Evolutionary conservation across 2,113 vertebrate species (phyloP).

Genomic region (Melierax canorus): DNA sequence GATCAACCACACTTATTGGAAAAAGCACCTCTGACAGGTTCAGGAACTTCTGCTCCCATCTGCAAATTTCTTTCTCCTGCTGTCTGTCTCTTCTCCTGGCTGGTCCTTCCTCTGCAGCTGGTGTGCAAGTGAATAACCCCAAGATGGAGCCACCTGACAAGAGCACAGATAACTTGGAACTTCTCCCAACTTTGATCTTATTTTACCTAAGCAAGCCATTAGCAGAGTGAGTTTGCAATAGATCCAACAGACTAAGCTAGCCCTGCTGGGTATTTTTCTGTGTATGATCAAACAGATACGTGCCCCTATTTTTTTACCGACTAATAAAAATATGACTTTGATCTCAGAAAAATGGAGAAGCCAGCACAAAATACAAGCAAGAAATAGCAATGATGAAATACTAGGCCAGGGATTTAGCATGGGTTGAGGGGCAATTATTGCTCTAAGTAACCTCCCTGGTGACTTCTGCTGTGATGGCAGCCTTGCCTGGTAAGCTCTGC

Average conservation of each 20-base stretch:
- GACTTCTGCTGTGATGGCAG: not conserved
- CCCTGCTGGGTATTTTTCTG: not conserved
- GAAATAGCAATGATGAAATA: constrained; percentile 6
- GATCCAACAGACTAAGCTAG: not conserved
- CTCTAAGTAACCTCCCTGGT: not conserved
- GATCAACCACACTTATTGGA: not conserved
- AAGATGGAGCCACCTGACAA: constrained; percentile 7
- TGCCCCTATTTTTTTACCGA: not conserved
- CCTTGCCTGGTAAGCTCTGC: not conserved
- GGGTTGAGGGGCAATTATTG: not conserved
- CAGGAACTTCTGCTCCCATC: not conserved
- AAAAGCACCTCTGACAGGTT: not conserved
- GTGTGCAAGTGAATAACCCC: not conserved
- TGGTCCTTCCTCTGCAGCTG: not conserved
- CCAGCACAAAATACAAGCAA: constrained; percentile 1
- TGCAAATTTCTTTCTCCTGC: not conserved
- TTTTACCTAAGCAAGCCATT: constrained; percentile 16
- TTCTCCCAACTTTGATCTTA: constrained; percentile 8
- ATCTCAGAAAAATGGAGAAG: constrained; percentile 5
- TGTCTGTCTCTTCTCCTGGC: not conserved
- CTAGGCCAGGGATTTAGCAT: not conserved
- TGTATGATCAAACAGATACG: not conserved
- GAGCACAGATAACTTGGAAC: not conserved
- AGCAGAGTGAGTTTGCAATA: not conserved
- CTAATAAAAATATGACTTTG: constrained; percentile 20